Evolutionary conservation across 1,140 invertebrate species (phyloP), one percentile per base, ranked within the genome.

Genomic region (Venturia canescens): DNA sequence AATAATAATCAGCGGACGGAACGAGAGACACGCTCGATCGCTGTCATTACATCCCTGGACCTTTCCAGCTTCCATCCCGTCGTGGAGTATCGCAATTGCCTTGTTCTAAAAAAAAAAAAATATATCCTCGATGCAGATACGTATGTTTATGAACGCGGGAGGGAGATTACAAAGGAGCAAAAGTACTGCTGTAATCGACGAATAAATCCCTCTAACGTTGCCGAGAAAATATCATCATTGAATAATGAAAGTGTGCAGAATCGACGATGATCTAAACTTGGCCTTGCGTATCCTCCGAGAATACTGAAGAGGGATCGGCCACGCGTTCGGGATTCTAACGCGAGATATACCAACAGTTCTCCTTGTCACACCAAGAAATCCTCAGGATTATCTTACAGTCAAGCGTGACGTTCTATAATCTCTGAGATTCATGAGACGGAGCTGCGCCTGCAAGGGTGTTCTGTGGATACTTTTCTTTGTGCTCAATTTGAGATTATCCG

Each of bases 241-340:
- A 76, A 76, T 76, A 76, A 76, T 76, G 74, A 76, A 76, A 76
- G 74, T 63, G 57, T 57, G 57, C 74, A 53, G 78, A 84, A 82
- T 80, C 81, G 76, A 77, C 78, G 83, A 84, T 84, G 83, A 84
- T 84, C 83, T 84, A 84, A 84, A 84, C 83, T 84, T 84, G 83
- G 83, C 83, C 83, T 84, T 84, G 83, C n/a, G 60, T 63, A 29
- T 29, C 74, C 74, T 76, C 50, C 16, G 38, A 66, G 27, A 29
- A 29, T 26, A 7, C 15, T 23, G 18, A 9, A n/a, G 69, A 44
- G 57, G 27, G 79, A 80, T 80, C 79, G 63, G 26, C 34, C 31
- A 29, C 27, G 26, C 27, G 63, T 29, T 7, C 16, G 72, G 50
- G 48, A 57, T 75, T 75, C 44, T 75, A 57, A 26, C 9, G 72